Evolutionary conservation across 2,797 vertebrate genomes (phyloP).

Genomic region (Myripristis jacobus): DNA sequence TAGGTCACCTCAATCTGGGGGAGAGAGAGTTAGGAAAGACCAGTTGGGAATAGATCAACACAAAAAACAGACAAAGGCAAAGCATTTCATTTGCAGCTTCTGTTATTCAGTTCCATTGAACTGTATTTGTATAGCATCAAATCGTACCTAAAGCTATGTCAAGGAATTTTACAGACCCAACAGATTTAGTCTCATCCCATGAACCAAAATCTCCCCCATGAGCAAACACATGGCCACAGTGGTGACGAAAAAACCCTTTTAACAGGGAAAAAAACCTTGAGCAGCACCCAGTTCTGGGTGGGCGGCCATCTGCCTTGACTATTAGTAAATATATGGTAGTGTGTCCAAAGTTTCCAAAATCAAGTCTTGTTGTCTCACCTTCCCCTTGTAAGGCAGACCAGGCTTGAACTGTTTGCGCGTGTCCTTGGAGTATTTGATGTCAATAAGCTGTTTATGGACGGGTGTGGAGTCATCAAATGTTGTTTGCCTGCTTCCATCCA

Average conservation of each 20-base stretch:
- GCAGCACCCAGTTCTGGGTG: too few species aligned
- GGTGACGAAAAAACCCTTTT: too few species aligned
- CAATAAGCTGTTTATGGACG: conserved; percentile 94
- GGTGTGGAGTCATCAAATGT: conserved; percentile 92
- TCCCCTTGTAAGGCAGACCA: conserved; percentile 92
- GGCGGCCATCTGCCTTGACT: too few species aligned
- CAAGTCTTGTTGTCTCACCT: conserved; percentile 79
- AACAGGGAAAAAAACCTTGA: too few species aligned
- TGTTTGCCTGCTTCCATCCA: conserved; percentile 89
- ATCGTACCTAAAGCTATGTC: too few species aligned
- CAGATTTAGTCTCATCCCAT: too few species aligned
- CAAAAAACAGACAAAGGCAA: background rate
- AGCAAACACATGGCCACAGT: too few species aligned
- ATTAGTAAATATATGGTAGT: too few species aligned
- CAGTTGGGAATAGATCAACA: background rate
- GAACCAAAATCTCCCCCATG: too few species aligned
- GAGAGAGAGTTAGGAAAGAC: background rate
- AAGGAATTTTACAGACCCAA: too few species aligned
- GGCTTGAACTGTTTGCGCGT: conserved; percentile 96
- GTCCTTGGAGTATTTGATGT: conserved; percentile 92
- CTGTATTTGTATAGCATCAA: too few species aligned
- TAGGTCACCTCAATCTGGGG: conserved; percentile 91
- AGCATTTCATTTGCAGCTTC: background rate
- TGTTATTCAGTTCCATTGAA: too few species aligned
- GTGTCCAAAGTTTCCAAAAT: background rate